Conservation (phyloP, 2,888 invertebrate species). For the Drosophila merina region DNA sequence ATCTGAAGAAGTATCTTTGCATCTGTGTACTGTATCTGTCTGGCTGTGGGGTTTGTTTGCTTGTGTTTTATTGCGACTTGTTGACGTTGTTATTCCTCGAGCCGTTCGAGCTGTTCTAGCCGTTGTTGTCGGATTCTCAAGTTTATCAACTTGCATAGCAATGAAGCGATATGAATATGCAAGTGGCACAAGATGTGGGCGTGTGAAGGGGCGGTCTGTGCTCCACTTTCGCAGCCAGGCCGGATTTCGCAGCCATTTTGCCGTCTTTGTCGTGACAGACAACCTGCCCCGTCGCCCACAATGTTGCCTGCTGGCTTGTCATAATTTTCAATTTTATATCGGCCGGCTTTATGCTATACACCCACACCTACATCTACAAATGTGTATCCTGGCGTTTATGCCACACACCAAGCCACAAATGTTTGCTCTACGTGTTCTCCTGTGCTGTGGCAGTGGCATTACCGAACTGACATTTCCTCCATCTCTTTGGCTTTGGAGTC, state of each 20-base stretch:
- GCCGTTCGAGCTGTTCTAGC: slow-evolving; percentile 11
- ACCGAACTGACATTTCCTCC: slow-evolving; percentile 4
- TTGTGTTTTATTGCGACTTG: slow-evolving; percentile 65
- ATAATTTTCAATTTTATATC: slow-evolving; percentile 39
- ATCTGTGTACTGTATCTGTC: slow-evolving; percentile 44
- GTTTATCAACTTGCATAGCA: slow-evolving; percentile 67
- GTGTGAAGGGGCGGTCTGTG: background rate
- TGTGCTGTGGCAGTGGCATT: background rate
- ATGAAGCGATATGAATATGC: slow-evolving; percentile 57
- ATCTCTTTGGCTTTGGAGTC: slow-evolving; percentile 38
- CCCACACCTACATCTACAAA: slow-evolving; percentile 2
- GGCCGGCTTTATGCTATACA: slow-evolving; percentile 27
- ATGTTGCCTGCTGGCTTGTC: slow-evolving; percentile 20
- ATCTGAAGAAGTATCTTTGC: slow-evolving; percentile 34
- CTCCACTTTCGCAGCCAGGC: slow-evolving; percentile 5
- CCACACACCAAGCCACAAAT: slow-evolving; percentile 55
- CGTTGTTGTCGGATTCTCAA: slow-evolving; percentile 54
- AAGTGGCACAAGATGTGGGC: slow-evolving; percentile 15
- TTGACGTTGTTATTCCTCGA: slow-evolving; percentile 45
- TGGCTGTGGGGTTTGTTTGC: slow-evolving; percentile 40
- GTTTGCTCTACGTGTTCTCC: slow-evolving; percentile 60
- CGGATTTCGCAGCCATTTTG: slow-evolving; percentile 32
- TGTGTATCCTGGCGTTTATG: slow-evolving; percentile 41
- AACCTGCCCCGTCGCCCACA: slow-evolving; percentile 14
- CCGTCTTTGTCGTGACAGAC: slow-evolving; percentile 15